These are phyloP conservation scores for Diarsia dahlii DNA, from an alignment of 2,888 invertebrate species.

Conservation along the genomic window DNA sequence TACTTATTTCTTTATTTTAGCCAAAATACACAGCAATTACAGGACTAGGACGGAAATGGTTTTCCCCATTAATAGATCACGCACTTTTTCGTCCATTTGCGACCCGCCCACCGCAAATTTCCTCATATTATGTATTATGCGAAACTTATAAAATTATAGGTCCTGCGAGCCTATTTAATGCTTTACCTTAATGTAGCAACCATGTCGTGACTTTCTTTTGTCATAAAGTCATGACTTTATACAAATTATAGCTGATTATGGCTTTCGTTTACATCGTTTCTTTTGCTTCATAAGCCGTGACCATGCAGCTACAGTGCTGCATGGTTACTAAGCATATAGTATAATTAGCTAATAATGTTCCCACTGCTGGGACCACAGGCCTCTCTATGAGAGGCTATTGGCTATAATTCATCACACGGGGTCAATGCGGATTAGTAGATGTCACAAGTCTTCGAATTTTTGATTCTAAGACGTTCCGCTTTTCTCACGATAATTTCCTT, in stretches of 20 bases:
- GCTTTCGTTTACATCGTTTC: constrained; percentile 11
- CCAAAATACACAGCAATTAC: constrained; percentile 29
- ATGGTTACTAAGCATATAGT: not conserved
- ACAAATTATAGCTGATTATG: constrained; percentile 40
- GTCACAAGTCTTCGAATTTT: no score
- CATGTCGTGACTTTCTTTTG: constrained; percentile 64
- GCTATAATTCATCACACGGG: no score
- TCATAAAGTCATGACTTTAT: constrained; percentile 35
- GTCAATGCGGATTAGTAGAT: no score
- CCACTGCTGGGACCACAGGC: no score
- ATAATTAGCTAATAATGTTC: no score
- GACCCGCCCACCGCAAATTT: constrained; percentile 42
- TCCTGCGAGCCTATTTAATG: constrained; percentile 59
- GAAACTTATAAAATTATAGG: constrained; percentile 66
- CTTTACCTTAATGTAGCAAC: constrained; percentile 55
- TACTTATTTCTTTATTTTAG: not conserved
- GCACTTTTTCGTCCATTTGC: constrained; percentile 49
- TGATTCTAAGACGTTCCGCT: no score
- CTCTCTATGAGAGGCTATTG: no score
- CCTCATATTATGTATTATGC: constrained; percentile 50
- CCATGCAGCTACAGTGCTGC: not conserved
- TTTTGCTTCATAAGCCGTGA: not conserved
- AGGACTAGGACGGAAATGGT: not conserved
- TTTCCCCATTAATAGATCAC: constrained; percentile 37
- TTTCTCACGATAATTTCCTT: no score